Evolutionary conservation across 2,797 vertebrate genomes (phyloP).

Genomic region (Crypturellus tataupa): DNA sequence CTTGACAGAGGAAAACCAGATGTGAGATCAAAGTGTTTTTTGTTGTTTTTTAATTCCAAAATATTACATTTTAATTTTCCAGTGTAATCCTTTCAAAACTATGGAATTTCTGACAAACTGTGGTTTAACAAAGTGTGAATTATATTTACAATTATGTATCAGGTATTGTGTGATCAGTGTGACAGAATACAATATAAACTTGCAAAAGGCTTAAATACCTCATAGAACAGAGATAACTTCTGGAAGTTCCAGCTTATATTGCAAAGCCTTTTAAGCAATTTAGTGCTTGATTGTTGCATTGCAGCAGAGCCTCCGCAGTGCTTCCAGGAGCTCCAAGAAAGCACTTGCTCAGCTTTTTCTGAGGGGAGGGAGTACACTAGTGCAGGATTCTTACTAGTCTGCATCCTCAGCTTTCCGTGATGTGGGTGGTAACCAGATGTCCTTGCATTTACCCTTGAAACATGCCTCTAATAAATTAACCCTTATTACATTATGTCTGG

Average conservation of each 20-base stretch:
- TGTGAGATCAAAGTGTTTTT: neutral
- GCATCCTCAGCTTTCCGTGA: neutral
- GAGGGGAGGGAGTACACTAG: neutral
- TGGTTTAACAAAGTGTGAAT: neutral
- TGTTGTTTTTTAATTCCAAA: neutral
- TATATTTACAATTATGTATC: neutral
- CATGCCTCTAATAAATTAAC: neutral
- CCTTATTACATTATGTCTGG: neutral
- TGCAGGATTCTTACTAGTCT: slow-evolving; percentile 25
- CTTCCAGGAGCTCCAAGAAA: neutral
- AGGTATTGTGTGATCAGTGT: neutral
- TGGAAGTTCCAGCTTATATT: neutral
- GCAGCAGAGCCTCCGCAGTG: neutral
- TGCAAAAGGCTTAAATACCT: neutral
- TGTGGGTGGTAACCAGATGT: neutral
- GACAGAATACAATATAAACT: neutral
- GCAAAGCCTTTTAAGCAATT: neutral
- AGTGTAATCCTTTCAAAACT: neutral
- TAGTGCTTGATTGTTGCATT: slow-evolving; percentile 9
- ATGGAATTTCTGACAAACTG: neutral
- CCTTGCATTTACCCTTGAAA: slow-evolving; percentile 29
- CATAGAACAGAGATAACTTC: neutral
- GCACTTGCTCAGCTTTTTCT: neutral
- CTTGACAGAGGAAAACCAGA: neutral
- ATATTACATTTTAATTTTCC: neutral